Evolutionary conservation across 2,888 invertebrate genomes (phyloP), one percentile per base, ranked within the genome.

Genomic region (Ommatoiulus sabulosus): DNA sequence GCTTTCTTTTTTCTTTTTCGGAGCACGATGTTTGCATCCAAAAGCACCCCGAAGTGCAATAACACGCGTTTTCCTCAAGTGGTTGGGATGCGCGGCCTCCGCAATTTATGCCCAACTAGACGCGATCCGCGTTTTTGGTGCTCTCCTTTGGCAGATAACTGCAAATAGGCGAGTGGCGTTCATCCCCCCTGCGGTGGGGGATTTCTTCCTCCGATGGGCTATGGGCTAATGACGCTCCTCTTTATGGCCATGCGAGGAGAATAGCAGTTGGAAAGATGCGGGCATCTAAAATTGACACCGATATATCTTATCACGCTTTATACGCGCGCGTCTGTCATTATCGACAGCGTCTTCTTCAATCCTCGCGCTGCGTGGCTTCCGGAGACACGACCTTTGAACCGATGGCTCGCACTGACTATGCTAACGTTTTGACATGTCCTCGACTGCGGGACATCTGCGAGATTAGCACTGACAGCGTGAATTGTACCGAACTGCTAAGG

Each of bases 21-120:
- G 5, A 63, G 63, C n/a, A 63, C 63, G 17, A 63, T 63, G 63
- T 63, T n/a, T n/a, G 63, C 63, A 63, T 63, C 63, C 63, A n/a
- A 63, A n/a, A 63, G 63, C 63, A 63, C 63, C 63, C 63, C 17
- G n/a, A 63, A 63, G 63, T 63, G 63, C 63, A 63, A 63, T 63
- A 63, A 63, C 63, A 63, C 63, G 63, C 63, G n/a, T 63, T 63
- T 63, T 63, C 6, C 63, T 63, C 63, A 63, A 63, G 63, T 63
- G 63, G 63, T 63, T 63, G 63, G n/a, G 63, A 63, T 63, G 63
- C n/a, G n/a, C 17, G 63, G 63, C 63, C 63, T 63, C 63, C 63
- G n/a, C n/a, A 63, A 63, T 63, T 63, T 63, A 63, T 63, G 63
- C 63, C 63, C 63, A 17, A 52, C 8, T 52, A 15, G 52, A 52